Conservation (phyloP, 1,140 invertebrate species). For the Scylla paramamosain region DNA sequence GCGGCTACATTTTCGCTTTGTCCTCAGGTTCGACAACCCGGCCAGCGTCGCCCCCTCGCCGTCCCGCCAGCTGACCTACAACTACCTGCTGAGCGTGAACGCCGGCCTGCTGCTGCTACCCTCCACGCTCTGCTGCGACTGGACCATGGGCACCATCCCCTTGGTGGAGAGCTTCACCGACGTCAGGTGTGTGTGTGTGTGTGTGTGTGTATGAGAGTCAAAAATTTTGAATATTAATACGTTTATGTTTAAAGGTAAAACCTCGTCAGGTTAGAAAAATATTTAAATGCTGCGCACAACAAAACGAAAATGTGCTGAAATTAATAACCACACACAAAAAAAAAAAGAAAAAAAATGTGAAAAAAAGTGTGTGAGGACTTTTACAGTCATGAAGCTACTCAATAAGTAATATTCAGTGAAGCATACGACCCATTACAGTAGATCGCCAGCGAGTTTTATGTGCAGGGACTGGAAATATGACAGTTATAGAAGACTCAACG, state of each 20-base stretch:
- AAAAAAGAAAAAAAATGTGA: background rate
- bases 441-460: background rate
- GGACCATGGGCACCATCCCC: slow-evolving; percentile 98
- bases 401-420: slow-evolving; percentile 5
- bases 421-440: background rate
- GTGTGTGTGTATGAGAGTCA: background rate
- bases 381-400: background rate
- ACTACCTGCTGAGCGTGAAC: slow-evolving; percentile 95
- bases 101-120: slow-evolving; percentile 94
- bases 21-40: slow-evolving; percentile 93
- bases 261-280: too few species aligned
- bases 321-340: background rate
- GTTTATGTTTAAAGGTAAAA: too few species aligned
- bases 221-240: too few species aligned
- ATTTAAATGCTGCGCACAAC: too few species aligned
- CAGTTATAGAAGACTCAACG: background rate
- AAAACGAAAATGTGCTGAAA: background rate
- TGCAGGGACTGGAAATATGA: background rate
- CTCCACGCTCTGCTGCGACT: slow-evolving; percentile 96
- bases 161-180: slow-evolving; percentile 90
- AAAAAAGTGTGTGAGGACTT: background rate
- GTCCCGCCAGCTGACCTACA: slow-evolving; percentile 93
- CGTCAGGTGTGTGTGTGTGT: slow-evolving; percentile 78
- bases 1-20: slow-evolving; percentile 1
- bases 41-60: slow-evolving; percentile 90